Percentiles rank a stretch among this genome's conserved stretches.
These are phyloP conservation scores for Hozukius guyotensis DNA, from an alignment of 2,797 vertebrate species.

Conservation along the genomic window DNA sequence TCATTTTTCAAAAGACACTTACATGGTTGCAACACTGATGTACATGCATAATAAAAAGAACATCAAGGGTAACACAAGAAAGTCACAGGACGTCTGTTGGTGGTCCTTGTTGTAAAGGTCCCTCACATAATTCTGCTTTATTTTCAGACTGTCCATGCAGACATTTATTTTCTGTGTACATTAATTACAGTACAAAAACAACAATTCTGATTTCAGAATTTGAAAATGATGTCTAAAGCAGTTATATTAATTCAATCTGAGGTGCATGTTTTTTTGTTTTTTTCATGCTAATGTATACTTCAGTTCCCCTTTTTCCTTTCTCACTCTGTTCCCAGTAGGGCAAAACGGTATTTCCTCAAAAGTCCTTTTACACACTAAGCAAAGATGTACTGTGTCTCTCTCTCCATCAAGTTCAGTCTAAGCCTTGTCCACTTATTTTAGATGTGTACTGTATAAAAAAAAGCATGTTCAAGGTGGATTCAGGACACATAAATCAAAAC, in stretches of 20 bases:
- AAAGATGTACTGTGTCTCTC: neutral
- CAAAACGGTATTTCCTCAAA: neutral
- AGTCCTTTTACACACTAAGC: neutral
- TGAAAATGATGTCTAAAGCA: neutral
- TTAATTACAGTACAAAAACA: neutral
- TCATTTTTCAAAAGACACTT: neutral
- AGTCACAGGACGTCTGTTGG: neutral
- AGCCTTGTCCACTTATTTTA: neutral
- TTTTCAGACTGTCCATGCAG: neutral
- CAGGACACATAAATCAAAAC: neutral
- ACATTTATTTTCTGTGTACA: neutral
- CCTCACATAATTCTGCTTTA: neutral
- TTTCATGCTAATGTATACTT: neutral
- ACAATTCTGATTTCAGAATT: neutral
- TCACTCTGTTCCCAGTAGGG: neutral
- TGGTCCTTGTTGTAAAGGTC: neutral
- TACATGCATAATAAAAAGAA: neutral
- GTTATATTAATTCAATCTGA: neutral
- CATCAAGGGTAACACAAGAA: neutral
- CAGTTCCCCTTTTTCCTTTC: neutral
- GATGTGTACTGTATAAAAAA: neutral
- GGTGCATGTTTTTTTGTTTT: neutral
- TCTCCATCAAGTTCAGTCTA: neutral
- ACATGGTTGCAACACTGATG: neutral
- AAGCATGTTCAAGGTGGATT: neutral